Conservation (phyloP, 2,797 vertebrate genomes). For the Loriculus beryllinus region DNA sequence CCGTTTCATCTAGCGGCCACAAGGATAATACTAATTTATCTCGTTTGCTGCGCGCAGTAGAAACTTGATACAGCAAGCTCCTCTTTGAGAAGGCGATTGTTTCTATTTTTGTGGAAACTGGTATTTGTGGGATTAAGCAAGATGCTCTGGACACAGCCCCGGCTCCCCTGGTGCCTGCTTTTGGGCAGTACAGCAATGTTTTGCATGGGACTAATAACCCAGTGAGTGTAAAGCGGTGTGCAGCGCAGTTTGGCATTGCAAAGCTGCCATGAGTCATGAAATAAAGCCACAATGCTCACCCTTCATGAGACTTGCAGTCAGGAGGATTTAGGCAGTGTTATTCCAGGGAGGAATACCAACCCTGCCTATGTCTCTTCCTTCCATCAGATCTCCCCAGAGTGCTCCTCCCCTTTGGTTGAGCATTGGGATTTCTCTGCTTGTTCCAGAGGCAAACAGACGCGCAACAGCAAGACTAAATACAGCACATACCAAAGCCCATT, state of each 20-base stretch:
- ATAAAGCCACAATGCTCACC: neutral
- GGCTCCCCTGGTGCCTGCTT: neutral
- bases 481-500: neutral
- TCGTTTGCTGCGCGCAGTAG: neutral
- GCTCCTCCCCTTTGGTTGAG: neutral
- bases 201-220: neutral
- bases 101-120: constrained; percentile 46
- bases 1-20: neutral
- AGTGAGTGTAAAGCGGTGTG: neutral
- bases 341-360: neutral
- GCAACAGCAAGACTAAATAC: neutral
- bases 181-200: neutral
- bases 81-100: constrained; percentile 4
- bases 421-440: neutral
- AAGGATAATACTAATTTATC: neutral
- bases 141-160: neutral
- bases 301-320: neutral
- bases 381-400: neutral
- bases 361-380: neutral
- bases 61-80: constrained; percentile 31
- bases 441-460: neutral
- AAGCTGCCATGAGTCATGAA: neutral
- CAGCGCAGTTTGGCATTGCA: neutral
- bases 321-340: neutral
- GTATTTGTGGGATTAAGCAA: constrained; percentile 17